phyloP scores from a whole-genome alignment of 2,113 vertebrate species.

The Laterallus jamaicensis region DNA sequence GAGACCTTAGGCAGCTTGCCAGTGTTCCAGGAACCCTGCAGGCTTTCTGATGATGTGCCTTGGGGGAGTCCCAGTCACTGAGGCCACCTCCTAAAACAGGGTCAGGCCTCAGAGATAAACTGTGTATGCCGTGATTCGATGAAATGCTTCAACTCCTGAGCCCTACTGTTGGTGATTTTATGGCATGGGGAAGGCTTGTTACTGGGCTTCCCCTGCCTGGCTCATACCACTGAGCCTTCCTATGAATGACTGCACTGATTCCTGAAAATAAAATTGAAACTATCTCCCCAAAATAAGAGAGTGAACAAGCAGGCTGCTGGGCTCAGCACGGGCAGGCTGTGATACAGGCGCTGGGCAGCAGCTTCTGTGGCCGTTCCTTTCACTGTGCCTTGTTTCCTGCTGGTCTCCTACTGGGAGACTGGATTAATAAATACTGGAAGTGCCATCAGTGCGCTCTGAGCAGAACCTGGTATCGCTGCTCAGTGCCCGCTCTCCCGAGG shows the following conservation, averaged over 20 bases:
- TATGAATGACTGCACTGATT: not conserved
- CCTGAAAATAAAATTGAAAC: not conserved
- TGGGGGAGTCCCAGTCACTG: not conserved
- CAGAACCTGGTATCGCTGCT: not conserved
- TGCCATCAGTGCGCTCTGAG: no score
- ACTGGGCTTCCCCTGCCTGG: not conserved
- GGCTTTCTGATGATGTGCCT: not conserved
- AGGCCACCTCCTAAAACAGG: not conserved
- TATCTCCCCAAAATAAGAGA: not conserved
- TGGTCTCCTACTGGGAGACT: not conserved
- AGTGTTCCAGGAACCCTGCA: not conserved
- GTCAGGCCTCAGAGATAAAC: not conserved
- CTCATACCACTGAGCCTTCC: not conserved
- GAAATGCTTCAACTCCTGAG: not conserved
- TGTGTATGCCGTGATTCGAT: not conserved
- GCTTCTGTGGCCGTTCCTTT: accelerated
- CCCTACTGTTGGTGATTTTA: not conserved
- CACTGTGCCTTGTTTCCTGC: not conserved
- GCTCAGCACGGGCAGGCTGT: not conserved
- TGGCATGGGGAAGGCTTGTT: not conserved
- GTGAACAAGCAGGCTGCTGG: not conserved
- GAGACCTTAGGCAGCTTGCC: not conserved
- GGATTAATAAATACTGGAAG: not conserved
- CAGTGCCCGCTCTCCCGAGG: not conserved
- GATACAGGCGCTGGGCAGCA: not conserved